Evolutionary conservation across 2,888 invertebrate genomes (phyloP).

Genomic region (Xylota segnis): DNA sequence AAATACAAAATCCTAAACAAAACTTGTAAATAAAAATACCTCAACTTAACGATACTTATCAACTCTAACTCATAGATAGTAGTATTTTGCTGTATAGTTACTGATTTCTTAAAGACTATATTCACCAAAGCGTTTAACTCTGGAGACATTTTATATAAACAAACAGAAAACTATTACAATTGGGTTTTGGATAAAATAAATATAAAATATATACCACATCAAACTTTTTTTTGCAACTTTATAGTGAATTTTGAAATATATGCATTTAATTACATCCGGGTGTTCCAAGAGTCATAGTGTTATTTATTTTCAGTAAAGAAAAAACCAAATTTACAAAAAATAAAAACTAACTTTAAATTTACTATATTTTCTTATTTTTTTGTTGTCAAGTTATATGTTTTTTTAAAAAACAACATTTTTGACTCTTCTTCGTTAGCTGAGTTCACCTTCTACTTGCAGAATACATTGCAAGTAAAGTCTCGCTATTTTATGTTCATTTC

Average conservation of each 20-base stretch:
- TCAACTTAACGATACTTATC: constrained; percentile 2
- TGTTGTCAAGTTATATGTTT: too few species aligned
- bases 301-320: neutral
- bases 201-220: constrained; percentile 1
- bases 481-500: too few species aligned
- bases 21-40: constrained; percentile 22
- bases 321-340: too few species aligned
- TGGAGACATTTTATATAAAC: neutral
- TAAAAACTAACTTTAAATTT: too few species aligned
- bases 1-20: neutral
- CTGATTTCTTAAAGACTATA: constrained; percentile 1
- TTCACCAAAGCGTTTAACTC: constrained; percentile 3
- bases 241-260: constrained; percentile 25
- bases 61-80: constrained; percentile 15
- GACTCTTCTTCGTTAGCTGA: too few species aligned
- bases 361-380: too few species aligned
- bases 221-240: constrained; percentile 21
- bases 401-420: too few species aligned
- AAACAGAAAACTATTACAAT: neutral
- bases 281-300: constrained; percentile 25
- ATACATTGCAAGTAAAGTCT: too few species aligned
- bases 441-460: too few species aligned
- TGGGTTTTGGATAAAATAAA: neutral
- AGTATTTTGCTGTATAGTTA: constrained; percentile 6
- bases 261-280: neutral